Evolutionary conservation across 2,888 invertebrate genomes (phyloP).

Genomic region (Pristionchus mayeri): DNA sequence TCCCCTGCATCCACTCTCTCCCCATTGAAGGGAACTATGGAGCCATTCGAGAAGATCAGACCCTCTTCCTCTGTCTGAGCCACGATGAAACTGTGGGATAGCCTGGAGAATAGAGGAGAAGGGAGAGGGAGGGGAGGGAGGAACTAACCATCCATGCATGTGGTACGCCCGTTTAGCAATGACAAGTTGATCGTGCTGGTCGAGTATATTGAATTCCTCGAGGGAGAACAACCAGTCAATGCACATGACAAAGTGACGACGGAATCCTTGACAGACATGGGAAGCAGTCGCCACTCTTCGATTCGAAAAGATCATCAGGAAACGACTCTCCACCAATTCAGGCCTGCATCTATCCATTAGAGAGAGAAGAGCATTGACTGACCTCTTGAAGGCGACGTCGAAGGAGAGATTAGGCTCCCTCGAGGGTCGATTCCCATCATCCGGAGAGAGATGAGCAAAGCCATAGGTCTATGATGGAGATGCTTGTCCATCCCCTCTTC

Average conservation of each 20-base stretch:
- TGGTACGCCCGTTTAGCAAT: background rate
- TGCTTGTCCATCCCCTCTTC: background rate
- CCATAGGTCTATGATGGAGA: constrained; percentile 19
- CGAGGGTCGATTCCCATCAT: background rate
- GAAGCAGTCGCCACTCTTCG: background rate
- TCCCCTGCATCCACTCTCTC: background rate
- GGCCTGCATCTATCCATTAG: background rate
- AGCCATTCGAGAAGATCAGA: constrained; percentile 64
- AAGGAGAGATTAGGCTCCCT: constrained; percentile 12
- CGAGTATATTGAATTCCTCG: constrained; percentile 42
- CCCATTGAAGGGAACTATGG: constrained; percentile 56
- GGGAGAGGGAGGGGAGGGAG: background rate
- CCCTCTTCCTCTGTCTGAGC: constrained; percentile 56
- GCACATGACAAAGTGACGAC: constrained; percentile 60
- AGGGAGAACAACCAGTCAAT: constrained; percentile 43
- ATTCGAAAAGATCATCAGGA: background rate
- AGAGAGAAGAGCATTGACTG: background rate
- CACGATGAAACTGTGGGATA: constrained; percentile 62
- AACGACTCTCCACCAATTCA: constrained; percentile 35
- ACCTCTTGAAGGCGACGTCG: constrained; percentile 36
- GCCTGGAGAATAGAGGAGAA: constrained; percentile 42
- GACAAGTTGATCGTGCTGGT: constrained; percentile 29
- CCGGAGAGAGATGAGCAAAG: background rate
- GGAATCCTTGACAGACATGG: constrained; percentile 53
- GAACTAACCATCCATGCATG: constrained; percentile 41